phyloP scores from a whole-genome alignment of 2,113 vertebrate genomes.

The Tachuris rubrigastra region DNA sequence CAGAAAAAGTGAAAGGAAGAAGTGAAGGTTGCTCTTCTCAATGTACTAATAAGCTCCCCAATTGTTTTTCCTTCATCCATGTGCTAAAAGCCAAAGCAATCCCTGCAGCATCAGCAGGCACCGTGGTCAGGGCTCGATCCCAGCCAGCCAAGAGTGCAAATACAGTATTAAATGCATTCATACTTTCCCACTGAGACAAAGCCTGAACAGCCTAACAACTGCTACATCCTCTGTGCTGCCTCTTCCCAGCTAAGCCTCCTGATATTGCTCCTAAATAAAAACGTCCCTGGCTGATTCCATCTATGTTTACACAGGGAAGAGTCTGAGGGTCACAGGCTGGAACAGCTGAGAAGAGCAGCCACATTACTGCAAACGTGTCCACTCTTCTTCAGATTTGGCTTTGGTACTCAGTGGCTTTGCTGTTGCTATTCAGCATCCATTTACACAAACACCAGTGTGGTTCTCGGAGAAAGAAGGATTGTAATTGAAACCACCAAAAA shows the following conservation, averaged over 20 bases:
- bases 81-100: conserved; percentile 4
- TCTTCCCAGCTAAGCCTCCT: conserved; percentile 50
- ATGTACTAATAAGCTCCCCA: neutral
- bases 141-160: conserved; percentile 33
- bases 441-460: conserved; percentile 47
- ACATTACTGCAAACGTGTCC: conserved; percentile 53
- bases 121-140: neutral
- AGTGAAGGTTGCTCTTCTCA: neutral
- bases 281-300: conserved; percentile 10
- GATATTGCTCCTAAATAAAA: conserved; percentile 31
- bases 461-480: conserved; percentile 50
- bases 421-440: conserved; percentile 34
- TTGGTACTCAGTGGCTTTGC: neutral
- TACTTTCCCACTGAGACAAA: conserved; percentile 62
- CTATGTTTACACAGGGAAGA: conserved; percentile 39
- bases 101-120: conserved; percentile 15
- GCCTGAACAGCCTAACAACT: conserved; percentile 36
- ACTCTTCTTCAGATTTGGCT: neutral
- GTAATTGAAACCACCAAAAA: conserved; percentile 75
- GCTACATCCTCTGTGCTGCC: conserved; percentile 1
- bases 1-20: neutral
- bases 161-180: conserved; percentile 37
- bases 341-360: neutral
- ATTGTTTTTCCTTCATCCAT: neutral
- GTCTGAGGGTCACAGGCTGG: neutral